phyloP scores from a whole-genome alignment of 2,113 vertebrate genomes.

The Amphiprion percula region DNA sequence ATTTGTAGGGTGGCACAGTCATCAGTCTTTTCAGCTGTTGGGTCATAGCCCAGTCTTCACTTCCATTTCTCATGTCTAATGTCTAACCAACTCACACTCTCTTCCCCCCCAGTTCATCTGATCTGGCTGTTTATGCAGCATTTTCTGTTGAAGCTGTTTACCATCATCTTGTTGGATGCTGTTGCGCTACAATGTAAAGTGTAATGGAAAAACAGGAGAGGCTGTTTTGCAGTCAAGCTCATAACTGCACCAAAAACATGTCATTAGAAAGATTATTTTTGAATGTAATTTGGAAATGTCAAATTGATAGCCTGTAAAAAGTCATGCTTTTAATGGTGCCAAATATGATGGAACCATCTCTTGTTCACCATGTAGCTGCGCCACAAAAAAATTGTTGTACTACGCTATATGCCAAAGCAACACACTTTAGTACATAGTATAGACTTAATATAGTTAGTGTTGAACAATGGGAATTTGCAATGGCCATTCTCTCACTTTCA shows the following conservation, averaged over 20 bases:
- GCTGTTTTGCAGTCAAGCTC: background rate
- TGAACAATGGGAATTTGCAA: background rate
- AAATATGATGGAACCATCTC: background rate
- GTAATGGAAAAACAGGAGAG: background rate
- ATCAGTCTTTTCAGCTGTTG: constrained; percentile 83
- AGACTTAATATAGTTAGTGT: background rate
- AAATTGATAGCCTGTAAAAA: background rate
- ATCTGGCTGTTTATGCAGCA: constrained; percentile 20
- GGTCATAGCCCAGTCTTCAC: constrained; percentile 78
- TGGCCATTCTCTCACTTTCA: constrained; percentile 27
- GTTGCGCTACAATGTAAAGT: background rate
- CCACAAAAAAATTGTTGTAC: background rate
- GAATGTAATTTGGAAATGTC: background rate
- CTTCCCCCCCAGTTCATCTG: constrained; percentile 2
- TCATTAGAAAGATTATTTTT: background rate
- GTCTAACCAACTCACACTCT: constrained; percentile 1
- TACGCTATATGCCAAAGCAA: background rate
- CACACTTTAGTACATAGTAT: background rate
- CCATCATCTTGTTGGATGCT: background rate
- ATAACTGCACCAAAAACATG: background rate
- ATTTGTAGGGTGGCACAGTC: constrained; percentile 80
- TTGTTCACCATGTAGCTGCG: background rate
- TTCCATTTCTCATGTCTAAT: constrained; percentile 63
- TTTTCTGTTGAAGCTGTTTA: constrained; percentile 16
- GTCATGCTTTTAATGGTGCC: background rate